These are phyloP conservation scores for Marisa cornuarietis DNA, from an alignment of 1,140 invertebrate genomes.

Conservation along the genomic window DNA sequence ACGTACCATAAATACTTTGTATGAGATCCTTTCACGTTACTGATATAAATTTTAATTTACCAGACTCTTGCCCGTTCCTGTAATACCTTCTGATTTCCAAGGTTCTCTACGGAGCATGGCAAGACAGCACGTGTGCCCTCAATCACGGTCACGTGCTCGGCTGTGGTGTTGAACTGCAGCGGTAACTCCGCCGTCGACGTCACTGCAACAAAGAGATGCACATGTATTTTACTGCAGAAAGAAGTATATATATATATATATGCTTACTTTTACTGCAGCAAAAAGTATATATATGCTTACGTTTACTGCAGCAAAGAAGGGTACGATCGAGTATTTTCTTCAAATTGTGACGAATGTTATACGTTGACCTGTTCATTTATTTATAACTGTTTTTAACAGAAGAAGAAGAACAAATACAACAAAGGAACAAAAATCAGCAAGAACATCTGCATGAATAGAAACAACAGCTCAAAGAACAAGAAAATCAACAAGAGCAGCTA, in stretches of 20 bases:
- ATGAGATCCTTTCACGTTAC: no score
- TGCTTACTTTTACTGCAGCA: no score
- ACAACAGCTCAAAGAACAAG: background rate
- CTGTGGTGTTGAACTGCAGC: conserved; percentile 32
- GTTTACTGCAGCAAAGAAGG: background rate
- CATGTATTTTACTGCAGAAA: background rate
- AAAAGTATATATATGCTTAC: no score
- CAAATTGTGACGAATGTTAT: no score
- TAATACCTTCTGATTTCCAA: conserved; percentile 84
- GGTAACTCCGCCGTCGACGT: conserved; percentile 9
- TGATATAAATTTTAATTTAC: no score
- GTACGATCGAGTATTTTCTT: background rate
- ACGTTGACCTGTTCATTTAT: no score
- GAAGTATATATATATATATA: no score
- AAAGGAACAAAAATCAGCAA: no score
- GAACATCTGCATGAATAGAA: background rate
- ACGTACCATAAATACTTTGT: no score
- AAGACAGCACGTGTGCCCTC: conserved; percentile 87
- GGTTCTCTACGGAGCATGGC: conserved; percentile 90
- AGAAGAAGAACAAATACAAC: no score
- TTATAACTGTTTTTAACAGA: background rate
- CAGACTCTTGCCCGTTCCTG: no score
- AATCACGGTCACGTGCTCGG: conserved; percentile 82
- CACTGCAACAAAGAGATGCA: conserved; percentile 6
- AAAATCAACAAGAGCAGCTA: background rate